These are phyloP conservation scores for Trichoplusia ni DNA, from an alignment of 1,140 invertebrate genomes.

Conservation along the genomic window DNA sequence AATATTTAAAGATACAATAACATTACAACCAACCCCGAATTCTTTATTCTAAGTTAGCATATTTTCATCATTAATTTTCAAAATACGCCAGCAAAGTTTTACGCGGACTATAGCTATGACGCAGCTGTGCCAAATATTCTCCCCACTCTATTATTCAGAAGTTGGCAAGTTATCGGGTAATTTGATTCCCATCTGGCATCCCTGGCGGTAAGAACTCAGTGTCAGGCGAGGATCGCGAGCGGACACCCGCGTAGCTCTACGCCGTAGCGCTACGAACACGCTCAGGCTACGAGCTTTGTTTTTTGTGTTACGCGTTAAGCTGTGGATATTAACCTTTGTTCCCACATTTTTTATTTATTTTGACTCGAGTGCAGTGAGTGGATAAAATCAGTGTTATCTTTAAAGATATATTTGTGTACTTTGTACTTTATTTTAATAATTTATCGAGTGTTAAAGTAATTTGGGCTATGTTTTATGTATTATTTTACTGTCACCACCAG, in stretches of 20 bases:
- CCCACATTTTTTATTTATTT: slow-evolving; percentile 28
- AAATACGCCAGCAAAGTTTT: slow-evolving; percentile 17
- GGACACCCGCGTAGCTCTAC: slow-evolving; percentile 32
- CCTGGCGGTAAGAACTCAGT: slow-evolving; percentile 30
- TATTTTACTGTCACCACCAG: not conserved
- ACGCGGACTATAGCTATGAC: not conserved
- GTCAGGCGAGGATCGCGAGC: slow-evolving; percentile 5
- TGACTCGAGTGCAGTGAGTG: slow-evolving; percentile 25
- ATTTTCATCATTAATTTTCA: slow-evolving; percentile 16
- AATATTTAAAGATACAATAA: not conserved
- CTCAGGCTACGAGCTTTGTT: slow-evolving; percentile 20
- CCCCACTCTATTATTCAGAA: slow-evolving; percentile 30
- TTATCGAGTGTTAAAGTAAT: slow-evolving; percentile 20
- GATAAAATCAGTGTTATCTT: slow-evolving; percentile 16
- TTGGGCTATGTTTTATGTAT: slow-evolving; percentile 25
- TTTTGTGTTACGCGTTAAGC: slow-evolving; percentile 26
- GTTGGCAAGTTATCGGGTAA: slow-evolving; percentile 36
- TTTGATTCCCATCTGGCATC: slow-evolving; percentile 36
- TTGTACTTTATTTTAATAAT: not conserved
- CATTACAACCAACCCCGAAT: slow-evolving; percentile 3
- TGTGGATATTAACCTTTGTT: slow-evolving; percentile 18
- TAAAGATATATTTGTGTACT: slow-evolving; percentile 1
- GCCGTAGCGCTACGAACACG: slow-evolving; percentile 31
- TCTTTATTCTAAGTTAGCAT: not conserved
- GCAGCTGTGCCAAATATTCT: slow-evolving; percentile 29